Conservation (phyloP, 1,140 invertebrate genomes). For the Diorhabda elongata region DNA sequence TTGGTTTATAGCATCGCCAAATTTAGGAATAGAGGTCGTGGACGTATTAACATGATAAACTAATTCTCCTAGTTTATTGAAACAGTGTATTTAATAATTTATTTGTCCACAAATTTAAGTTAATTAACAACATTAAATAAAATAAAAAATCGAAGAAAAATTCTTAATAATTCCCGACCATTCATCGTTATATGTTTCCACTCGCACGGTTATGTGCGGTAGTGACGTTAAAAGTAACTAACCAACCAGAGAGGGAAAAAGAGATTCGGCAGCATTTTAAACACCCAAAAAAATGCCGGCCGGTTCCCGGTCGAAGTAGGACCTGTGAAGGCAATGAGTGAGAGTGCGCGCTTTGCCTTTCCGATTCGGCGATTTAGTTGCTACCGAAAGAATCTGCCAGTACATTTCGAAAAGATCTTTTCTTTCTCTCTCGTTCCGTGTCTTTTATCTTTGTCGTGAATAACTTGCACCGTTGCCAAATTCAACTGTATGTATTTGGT, state of each 20-base stretch:
- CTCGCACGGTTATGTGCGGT: not conserved
- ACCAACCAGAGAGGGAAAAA: not conserved
- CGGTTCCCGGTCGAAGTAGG: not conserved
- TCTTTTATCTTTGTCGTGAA: constrained; percentile 2
- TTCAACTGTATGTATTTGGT: not conserved
- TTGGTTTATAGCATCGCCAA: too few relatives aligned
- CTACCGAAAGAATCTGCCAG: constrained; percentile 14
- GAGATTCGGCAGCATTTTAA: not conserved
- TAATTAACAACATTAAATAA: too few relatives aligned
- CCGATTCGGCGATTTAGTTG: constrained; percentile 4
- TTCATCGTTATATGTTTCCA: too few relatives aligned
- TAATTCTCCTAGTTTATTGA: too few relatives aligned
- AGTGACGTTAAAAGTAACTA: not conserved
- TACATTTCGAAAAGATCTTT: not conserved
- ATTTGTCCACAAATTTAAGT: too few relatives aligned
- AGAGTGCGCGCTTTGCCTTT: constrained; percentile 1
- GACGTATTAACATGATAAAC: too few relatives aligned
- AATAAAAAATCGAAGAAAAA: too few relatives aligned
- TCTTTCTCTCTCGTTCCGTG: constrained; percentile 5
- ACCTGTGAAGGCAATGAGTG: not conserved
- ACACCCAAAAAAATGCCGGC: constrained; percentile 1
- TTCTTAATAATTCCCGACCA: too few relatives aligned
- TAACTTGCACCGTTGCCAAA: not conserved
- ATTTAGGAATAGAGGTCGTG: too few relatives aligned
- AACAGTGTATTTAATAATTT: too few relatives aligned